Evolutionary conservation across 2,888 invertebrate species (phyloP).

Genomic region (Galeruca laticollis): DNA sequence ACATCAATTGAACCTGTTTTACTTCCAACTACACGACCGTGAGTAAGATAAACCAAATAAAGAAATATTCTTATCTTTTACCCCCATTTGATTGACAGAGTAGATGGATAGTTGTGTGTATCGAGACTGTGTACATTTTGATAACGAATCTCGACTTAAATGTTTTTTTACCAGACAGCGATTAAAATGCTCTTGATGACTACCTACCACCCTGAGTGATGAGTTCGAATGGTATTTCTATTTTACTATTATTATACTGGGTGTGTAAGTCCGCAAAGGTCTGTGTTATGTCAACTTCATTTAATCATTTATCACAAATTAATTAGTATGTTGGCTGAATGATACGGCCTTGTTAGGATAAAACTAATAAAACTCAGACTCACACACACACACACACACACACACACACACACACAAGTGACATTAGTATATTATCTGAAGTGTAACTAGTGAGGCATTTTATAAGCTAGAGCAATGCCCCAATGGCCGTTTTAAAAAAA

Average conservation of each 20-base stretch:
- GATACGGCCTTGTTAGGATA: background rate
- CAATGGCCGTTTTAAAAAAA: too few relatives aligned
- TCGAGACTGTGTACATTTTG: conserved; percentile 25
- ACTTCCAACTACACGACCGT: conserved; percentile 13
- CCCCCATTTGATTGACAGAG: conserved; percentile 28
- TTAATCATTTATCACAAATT: background rate
- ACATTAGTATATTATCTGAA: too few relatives aligned
- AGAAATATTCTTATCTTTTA: conserved; percentile 30
- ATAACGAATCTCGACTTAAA: conserved; percentile 16
- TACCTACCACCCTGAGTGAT: conserved; percentile 5
- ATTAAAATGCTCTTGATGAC: conserved; percentile 13
- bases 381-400: too few relatives aligned
- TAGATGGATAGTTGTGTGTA: conserved; percentile 24
- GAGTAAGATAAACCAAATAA: conserved; percentile 26
- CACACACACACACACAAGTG: too few relatives aligned
- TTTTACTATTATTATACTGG: conserved; percentile 1
- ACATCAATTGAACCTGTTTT: conserved; percentile 31
- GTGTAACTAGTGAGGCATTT: too few relatives aligned
- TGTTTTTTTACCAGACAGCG: conserved; percentile 10
- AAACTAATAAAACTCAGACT: too few relatives aligned
- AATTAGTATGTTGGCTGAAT: background rate
- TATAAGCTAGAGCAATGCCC: too few relatives aligned
- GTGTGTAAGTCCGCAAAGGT: conserved; percentile 1
- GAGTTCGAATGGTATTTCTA: conserved; percentile 10
- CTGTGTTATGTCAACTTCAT: background rate